Base-by-base conservation (phyloP, 2,888 invertebrate species). In the Atrina japonica region DNA sequence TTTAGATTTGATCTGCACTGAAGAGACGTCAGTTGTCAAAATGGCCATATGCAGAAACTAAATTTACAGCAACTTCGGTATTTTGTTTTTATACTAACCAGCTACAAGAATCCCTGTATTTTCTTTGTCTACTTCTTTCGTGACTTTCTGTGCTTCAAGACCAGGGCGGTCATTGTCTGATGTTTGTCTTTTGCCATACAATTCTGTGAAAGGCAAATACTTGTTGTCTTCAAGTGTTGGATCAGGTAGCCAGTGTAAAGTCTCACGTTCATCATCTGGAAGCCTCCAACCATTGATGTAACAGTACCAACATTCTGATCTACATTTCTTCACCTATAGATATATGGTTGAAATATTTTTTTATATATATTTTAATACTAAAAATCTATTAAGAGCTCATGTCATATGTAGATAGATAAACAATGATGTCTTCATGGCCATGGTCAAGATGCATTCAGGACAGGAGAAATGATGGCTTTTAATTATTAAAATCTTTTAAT, bases 151-250 rank as follows among this genome's bases (percentile, higher is more conserved):
- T 35, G 30, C 23, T 7, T 30, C 2, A 9, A 41, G 41, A 16
- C 40, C 25, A 7, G 64, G 53, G 16, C 52, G 16, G 23, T 25
- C 40, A 21, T 3, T 11, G 40, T 64, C 64, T n/a, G 27, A 16
- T 47, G 52, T 64, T 2, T 64, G n/a, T n/a, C n/a, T 43, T 53
- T 40, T 53, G 6, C 53, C 53, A 53, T 64, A 64, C 35, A 64
- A 2, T 18, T 16, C 21, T 23, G 21, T 45, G 30, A 64, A 64
- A 14, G 49, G 52, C 16, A 40, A 3, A 16, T 21, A 52, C 23
- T 21, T 40, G 25, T 18, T 27, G 18, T 23, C n/a, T 9, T 14
- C 25, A 7, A 52, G 18, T 18, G 23, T 21, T 41, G 64, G 64
- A 27, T 64, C 64, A 16, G 64, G 64, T n/a, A 64, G 23, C 30